phyloP scores from a whole-genome alignment of 2,888 invertebrate genomes.

The Sipha maydis region DNA sequence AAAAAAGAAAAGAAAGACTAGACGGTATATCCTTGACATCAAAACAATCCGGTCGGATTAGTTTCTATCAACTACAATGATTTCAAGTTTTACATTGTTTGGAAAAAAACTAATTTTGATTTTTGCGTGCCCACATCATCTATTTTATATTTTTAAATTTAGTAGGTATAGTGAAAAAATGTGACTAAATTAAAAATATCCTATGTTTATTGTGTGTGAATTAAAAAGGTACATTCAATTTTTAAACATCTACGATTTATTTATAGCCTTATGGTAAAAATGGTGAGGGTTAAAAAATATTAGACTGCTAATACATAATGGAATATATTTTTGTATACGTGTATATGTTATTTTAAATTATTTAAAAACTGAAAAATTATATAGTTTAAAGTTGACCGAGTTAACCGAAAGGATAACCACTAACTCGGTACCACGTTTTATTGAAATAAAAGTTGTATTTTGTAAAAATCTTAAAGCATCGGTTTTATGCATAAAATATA shows the following conservation, averaged over 20 bases:
- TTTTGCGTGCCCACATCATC: too few relatives aligned
- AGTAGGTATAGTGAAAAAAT: background rate
- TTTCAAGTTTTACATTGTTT: background rate
- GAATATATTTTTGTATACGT: too few relatives aligned
- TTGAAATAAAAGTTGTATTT: background rate
- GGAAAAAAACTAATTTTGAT: background rate
- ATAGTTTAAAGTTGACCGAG: background rate
- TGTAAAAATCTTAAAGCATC: background rate
- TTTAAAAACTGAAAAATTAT: background rate
- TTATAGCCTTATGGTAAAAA: background rate
- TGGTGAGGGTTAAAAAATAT: background rate
- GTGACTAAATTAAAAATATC: background rate
- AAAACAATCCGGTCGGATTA: background rate
- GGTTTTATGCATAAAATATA: background rate
- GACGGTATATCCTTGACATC: background rate
- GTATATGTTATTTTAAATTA: too few relatives aligned
- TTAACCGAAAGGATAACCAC: too few relatives aligned
- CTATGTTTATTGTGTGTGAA: too few relatives aligned
- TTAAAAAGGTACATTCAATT: too few relatives aligned
- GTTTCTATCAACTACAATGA: background rate
- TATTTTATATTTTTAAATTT: background rate
- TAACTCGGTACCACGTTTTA: background rate
- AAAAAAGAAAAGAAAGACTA: background rate
- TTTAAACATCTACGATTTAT: background rate
- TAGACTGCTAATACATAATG: background rate